Conservation (phyloP, 2,888 invertebrate species). For the Ornithoptera alexandrae region DNA sequence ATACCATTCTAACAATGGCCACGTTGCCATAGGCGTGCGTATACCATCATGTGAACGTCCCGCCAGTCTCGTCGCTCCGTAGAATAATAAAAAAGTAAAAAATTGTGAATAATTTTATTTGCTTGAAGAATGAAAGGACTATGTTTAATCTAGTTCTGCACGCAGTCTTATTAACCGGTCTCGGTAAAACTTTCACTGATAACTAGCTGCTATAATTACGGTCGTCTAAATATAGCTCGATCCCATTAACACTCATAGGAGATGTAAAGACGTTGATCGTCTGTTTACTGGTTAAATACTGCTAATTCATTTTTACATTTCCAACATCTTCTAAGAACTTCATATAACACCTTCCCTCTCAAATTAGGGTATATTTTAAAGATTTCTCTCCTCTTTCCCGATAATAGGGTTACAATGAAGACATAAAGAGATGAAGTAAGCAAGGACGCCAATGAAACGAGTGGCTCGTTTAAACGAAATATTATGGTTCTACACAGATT, state of each 20-base stretch:
- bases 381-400: no score
- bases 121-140: constrained; percentile 24
- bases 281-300: neutral
- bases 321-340: neutral
- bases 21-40: no score
- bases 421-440: constrained; percentile 40
- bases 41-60: no score
- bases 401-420: constrained; percentile 40
- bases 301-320: neutral
- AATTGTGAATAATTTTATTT: constrained; percentile 16
- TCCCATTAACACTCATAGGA: constrained; percentile 34
- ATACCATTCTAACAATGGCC: no score
- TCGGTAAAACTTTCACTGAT: constrained; percentile 31
- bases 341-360: no score
- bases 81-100: neutral
- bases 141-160: constrained; percentile 27
- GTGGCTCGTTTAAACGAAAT: constrained; percentile 61
- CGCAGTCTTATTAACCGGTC: constrained; percentile 30
- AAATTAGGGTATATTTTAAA: no score
- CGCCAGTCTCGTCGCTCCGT: no score
- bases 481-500: constrained; percentile 52
- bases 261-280: constrained; percentile 32
- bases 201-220: constrained; percentile 29
- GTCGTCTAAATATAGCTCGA: constrained; percentile 25
- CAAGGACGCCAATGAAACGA: constrained; percentile 55